A percentile compares a stretch with the other conserved stretches of the same genome.
These are phyloP conservation scores for Montipora efflorescens DNA, from an alignment of 64 coral and sea anemone genomes.

Conservation along the genomic window DNA sequence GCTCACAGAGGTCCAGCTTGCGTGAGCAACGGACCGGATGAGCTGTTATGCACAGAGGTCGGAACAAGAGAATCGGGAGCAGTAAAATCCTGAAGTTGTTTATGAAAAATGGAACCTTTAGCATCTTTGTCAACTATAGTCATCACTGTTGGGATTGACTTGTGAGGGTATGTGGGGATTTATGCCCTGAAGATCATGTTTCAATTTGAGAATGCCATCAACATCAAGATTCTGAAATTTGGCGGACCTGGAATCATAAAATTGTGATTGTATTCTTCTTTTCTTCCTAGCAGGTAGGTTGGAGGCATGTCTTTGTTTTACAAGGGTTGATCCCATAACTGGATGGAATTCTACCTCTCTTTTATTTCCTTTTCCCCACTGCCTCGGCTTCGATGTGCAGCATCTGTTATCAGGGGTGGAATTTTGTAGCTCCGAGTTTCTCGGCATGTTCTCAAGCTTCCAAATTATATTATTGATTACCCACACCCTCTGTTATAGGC, in stretches of 20 bases:
- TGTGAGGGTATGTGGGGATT: neutral
- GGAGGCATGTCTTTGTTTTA: no score
- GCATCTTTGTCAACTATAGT: neutral
- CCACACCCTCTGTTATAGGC: no score
- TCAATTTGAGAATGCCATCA: neutral
- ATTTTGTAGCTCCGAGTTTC: neutral
- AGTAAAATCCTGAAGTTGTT: neutral
- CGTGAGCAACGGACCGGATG: no score
- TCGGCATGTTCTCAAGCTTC: neutral
- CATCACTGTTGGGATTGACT: neutral
- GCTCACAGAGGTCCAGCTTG: no score
- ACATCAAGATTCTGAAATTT: neutral
- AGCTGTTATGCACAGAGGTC: neutral
- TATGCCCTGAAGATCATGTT: neutral
- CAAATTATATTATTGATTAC: no score
- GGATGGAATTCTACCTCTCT: neutral
- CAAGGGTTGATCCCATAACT: neutral
- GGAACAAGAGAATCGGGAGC: neutral
- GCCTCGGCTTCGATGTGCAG: neutral
- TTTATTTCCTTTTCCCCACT: neutral
- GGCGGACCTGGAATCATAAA: neutral
- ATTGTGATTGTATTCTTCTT: neutral
- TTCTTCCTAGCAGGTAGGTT: no score
- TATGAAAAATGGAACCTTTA: neutral
- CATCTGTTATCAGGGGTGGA: neutral